Evolutionary conservation across 2,113 vertebrate species (phyloP).

Genomic region (Turnix velox): DNA sequence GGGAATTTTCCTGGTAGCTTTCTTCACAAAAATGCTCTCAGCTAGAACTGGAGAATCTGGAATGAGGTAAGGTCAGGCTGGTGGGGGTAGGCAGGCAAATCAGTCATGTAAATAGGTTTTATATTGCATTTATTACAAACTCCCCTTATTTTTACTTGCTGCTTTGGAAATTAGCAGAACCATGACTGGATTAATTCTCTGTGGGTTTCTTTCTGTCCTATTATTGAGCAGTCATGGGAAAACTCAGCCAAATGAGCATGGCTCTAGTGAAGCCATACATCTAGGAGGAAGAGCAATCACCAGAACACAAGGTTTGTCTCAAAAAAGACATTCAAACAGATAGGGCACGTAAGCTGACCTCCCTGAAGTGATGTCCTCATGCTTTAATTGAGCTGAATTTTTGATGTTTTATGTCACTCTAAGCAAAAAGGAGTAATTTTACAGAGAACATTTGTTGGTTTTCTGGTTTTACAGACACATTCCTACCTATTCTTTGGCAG

Average conservation of each 20-base stretch:
- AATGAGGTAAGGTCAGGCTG: constrained; percentile 28
- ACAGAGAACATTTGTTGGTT: background rate
- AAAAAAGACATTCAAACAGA: constrained; percentile 54
- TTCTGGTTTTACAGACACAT: background rate
- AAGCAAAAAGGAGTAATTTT: background rate
- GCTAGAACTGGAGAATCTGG: constrained; percentile 14
- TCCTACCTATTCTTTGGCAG: background rate
- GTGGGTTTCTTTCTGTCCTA: constrained; percentile 49
- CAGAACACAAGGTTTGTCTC: constrained; percentile 34
- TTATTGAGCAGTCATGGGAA: constrained; percentile 63
- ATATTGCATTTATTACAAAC: constrained; percentile 48
- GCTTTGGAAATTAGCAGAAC: constrained; percentile 48
- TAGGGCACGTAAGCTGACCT: constrained; percentile 43
- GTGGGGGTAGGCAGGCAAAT: background rate
- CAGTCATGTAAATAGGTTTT: constrained; percentile 48
- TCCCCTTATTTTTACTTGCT: constrained; percentile 30
- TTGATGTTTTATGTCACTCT: constrained; percentile 35
- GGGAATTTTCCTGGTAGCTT: constrained; percentile 15
- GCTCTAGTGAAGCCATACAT: constrained; percentile 41
- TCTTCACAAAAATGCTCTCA: constrained; percentile 44
- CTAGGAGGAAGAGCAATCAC: constrained; percentile 39
- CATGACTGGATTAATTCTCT: constrained; percentile 56
- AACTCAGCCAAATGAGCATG: constrained; percentile 31
- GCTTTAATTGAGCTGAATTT: constrained; percentile 50
- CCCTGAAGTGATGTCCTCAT: constrained; percentile 22